Conservation (phyloP, 2,888 invertebrate species). For the Parasteatoda lunata region DNA sequence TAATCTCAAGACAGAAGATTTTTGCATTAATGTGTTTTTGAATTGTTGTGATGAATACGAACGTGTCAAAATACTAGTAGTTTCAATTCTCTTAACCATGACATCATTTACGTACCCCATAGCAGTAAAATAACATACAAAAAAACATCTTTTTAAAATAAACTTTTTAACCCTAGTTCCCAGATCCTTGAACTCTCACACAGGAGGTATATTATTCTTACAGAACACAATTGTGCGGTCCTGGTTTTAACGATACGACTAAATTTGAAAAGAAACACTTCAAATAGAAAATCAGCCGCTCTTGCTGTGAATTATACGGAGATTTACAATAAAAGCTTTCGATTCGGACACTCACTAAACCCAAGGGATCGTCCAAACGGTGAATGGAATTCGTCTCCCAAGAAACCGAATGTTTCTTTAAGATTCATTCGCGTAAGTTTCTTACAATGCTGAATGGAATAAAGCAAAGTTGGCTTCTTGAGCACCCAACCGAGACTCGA, state of each 20-base stretch:
- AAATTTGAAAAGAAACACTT: constrained; percentile 3
- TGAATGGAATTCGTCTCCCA: constrained; percentile 8
- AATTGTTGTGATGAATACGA: too few species aligned
- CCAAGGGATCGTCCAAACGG: not conserved
- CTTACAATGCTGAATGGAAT: constrained; percentile 13
- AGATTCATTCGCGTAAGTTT: not conserved
- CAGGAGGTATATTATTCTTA: too few species aligned
- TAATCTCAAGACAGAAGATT: too few species aligned
- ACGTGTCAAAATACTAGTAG: too few species aligned
- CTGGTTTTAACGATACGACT: constrained; percentile 15
- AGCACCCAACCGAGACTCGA: constrained; percentile 28
- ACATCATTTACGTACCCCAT: not conserved
- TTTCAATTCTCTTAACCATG: not conserved
- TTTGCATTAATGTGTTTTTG: too few species aligned
- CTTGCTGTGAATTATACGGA: constrained; percentile 10
- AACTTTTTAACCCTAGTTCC: constrained; percentile 8
- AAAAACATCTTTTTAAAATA: constrained; percentile 5
- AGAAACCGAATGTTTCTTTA: constrained; percentile 12
- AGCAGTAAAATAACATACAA: constrained; percentile 1
- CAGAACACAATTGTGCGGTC: constrained; percentile 24
- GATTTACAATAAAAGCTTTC: constrained; percentile 32
- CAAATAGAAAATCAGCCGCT: constrained; percentile 38
- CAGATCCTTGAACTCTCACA: too few species aligned
- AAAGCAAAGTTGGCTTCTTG: constrained; percentile 30
- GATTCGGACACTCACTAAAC: constrained; percentile 23